phyloP scores from a whole-genome alignment of 2,113 vertebrate species.

The Prinia subflava region DNA sequence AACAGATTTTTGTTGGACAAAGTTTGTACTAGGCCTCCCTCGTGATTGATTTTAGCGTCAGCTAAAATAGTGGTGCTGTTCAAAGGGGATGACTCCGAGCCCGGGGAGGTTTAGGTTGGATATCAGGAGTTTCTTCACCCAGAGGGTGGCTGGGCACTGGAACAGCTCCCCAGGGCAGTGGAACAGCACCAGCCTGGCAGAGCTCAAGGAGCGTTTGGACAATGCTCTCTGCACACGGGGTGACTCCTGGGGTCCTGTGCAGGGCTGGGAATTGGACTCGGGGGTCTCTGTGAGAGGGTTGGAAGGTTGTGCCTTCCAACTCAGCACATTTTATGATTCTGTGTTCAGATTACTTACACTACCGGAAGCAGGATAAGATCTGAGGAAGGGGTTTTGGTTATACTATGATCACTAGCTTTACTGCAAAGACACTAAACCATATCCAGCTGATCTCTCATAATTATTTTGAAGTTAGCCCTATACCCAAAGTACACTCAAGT shows the following conservation, averaged over 20 bases:
- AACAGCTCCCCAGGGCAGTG: not conserved
- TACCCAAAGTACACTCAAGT: not conserved
- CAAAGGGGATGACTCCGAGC: not conserved
- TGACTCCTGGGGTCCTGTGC: too few species aligned
- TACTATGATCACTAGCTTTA: not conserved
- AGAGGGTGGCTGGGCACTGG: not conserved
- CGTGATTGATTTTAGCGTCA: not conserved
- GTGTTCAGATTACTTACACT: rapidly evolving
- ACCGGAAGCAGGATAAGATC: not conserved
- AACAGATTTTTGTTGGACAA: not conserved
- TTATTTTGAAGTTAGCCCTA: not conserved
- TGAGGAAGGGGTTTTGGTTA: not conserved
- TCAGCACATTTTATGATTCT: not conserved
- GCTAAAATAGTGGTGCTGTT: not conserved
- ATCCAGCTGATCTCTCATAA: not conserved
- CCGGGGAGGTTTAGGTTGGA: rapidly evolving
- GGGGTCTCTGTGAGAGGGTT: too few species aligned
- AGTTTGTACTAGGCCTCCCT: not conserved
- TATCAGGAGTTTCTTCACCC: not conserved
- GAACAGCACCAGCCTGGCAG: not conserved
- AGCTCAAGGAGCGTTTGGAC: rapidly evolving
- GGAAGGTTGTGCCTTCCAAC: not conserved
- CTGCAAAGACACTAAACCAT: not conserved
- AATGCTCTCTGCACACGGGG: rapidly evolving
- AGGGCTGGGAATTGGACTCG: rapidly evolving